These are phyloP conservation scores for Tyrannus savana DNA, from an alignment of 2,113 vertebrate species.

Conservation along the genomic window DNA sequence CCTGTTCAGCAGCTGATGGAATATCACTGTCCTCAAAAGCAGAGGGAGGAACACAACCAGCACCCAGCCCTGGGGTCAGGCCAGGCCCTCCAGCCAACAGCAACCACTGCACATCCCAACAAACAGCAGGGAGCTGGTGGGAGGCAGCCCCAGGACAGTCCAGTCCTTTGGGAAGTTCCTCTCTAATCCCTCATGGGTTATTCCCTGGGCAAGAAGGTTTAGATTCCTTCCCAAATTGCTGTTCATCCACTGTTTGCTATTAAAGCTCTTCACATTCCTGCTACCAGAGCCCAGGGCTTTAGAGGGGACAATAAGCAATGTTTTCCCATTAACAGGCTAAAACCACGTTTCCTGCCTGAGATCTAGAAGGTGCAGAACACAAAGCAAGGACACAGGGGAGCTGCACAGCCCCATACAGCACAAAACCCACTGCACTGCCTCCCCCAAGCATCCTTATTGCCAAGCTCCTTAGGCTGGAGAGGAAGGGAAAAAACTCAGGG, in stretches of 20 bases:
- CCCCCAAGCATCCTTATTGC: background rate
- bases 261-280: background rate
- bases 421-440: background rate
- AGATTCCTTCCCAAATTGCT: background rate
- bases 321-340: background rate
- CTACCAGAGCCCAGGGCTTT: background rate
- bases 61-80: accelerated
- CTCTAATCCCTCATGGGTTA: background rate
- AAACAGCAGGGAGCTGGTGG: background rate
- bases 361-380: background rate
- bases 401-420: background rate
- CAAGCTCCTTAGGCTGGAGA: background rate
- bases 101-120: background rate
- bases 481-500: slow-evolving; percentile 30
- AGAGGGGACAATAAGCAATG: background rate
- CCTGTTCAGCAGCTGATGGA: background rate
- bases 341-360: background rate
- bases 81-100: background rate
- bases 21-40: background rate
- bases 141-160: background rate
- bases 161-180: background rate
- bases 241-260: background rate
- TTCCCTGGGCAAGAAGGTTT: background rate
- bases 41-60: background rate
- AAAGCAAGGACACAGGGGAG: background rate